phyloP scores from a whole-genome alignment of 1,140 invertebrate genomes.

The Sminthurides bifidus region DNA sequence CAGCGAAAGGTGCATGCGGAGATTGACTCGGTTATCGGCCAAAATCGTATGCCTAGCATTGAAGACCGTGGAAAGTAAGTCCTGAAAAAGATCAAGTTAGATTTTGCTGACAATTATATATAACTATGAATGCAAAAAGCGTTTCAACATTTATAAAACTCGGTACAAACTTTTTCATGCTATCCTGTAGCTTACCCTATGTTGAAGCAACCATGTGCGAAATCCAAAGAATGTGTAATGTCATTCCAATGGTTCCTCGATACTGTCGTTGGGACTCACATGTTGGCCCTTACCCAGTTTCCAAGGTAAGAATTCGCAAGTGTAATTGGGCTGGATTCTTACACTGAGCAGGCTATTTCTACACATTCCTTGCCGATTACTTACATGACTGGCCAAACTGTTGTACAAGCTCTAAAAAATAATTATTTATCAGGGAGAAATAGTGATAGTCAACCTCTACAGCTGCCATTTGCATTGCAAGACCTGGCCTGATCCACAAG shows the following conservation, averaged over 20 bases:
- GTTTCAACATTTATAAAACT: no score
- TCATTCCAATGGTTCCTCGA: conserved; percentile 54
- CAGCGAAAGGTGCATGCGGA: conserved; percentile 14
- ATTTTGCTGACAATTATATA: no score
- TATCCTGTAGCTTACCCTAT: conserved; percentile 51
- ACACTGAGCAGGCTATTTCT: neutral
- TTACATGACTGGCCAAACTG: no score
- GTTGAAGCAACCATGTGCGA: conserved; percentile 62
- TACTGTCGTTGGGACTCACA: conserved; percentile 57
- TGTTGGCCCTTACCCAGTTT: conserved; percentile 57
- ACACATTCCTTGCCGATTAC: no score
- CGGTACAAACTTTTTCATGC: no score
- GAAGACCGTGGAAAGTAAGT: conserved; percentile 56
- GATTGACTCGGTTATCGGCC: conserved; percentile 46
- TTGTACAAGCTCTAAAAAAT: no score
- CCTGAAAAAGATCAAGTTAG: neutral
- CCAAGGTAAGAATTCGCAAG: conserved; percentile 58
- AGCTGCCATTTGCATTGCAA: conserved; percentile 57
- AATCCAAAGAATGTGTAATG: conserved; percentile 61
- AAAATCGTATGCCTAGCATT: conserved; percentile 51
- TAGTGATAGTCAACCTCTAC: conserved; percentile 68
- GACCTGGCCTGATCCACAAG: conserved; percentile 54
- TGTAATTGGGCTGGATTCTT: no score
- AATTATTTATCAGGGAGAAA: conserved; percentile 67
- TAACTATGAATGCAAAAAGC: no score